Evolutionary conservation across 2,888 invertebrate species (phyloP), one percentile per base, ranked within the genome.

Genomic region (Diogma glabrata): DNA sequence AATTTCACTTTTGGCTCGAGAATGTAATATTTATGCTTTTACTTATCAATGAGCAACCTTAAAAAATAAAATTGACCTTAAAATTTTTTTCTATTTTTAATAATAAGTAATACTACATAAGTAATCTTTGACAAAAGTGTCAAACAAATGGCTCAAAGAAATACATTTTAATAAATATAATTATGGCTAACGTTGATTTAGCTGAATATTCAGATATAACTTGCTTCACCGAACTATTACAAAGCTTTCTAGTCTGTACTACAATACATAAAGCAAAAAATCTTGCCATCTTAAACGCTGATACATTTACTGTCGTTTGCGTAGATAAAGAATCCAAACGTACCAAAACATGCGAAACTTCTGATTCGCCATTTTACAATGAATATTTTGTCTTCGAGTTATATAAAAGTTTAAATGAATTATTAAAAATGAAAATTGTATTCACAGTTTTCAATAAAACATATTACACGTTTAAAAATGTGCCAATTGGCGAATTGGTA

Each of bases 331-430:
- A 76, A 55, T 75, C 73, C 57, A 76, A 77, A 54, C 73, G 71
- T 51, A 83, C 84, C 0, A 69, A 69, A 48, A 68, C 79, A 1
- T 73, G 72, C 52, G 71, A 74, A 49, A 75, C 73, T 53, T 77
- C 77, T 9, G 77, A 79, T 55, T 76, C 75, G 54, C 84, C 85
- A 0, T 76, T 68, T 61, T 86, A 77, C 56, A 81, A 81, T 66
- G 84, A 86, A 84, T 81, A 78, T 58, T 84, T 85, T 59, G 75
- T 81, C 3, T 85, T 84, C 57, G 82, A 84, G 60, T 68, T 81
- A 54, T 72, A 71, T 43, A 73, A 75, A 38, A 75, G 74, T 4
- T 64, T 81, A 2, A 70, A 74, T 5, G 75, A 75, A 24, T 62
- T 87, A 0, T 65, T 82, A 53, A 74, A 75, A 8, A 71, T 75